Base-by-base conservation (phyloP, 2,888 invertebrate genomes). In the Sphecodes monilicornis region DNA sequence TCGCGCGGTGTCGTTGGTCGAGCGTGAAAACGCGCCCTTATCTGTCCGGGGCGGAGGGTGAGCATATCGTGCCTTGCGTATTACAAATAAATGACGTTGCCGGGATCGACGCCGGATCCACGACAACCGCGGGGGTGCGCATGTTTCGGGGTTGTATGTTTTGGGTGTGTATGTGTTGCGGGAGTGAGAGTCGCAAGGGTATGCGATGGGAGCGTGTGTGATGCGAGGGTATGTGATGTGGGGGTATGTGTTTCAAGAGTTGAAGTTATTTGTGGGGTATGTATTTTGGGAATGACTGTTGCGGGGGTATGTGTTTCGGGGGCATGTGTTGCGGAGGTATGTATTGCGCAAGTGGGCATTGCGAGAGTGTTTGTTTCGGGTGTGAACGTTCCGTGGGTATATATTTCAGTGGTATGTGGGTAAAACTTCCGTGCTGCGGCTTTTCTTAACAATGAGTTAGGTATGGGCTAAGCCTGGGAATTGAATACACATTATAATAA, bases 51-150 rank as follows among this genome's bases (percentile, higher is more conserved):
- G 36, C 8, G 22, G 66, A 66, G 66, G 36, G 66, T 32, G 36
- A 26, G 36, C 80, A 43, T 76, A 85, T 80, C 79, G 69, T 72
- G 80, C 54, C 32, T 26, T 71, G 71, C 64, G 82, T 83, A 90
- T 89, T 90, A 90, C 85, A 84, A 90, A 90, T 90, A 89, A 89
- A 90, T 89, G 90, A 89, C 77, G 81, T 72, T 80, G 36, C 72
- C 76, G 26, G 69, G 54, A 69, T 57, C 74, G 69, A 66, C 78
- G 54, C 70, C 71, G 88, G 66, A 85, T 85, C 78, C 54, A 71
- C 72, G 75, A 60, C 78, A 6, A 29, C 22, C 50, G 22, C 22
- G 50, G 50, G 50, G 50, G 22, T 50, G 50, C 22, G 50, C n/a
- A n/a, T 50, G 1, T 50, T 50, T n/a, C 22, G 22, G 10, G 50